phyloP scores from a whole-genome alignment of 2,113 vertebrate species.

The Hemichromis elongatus region DNA sequence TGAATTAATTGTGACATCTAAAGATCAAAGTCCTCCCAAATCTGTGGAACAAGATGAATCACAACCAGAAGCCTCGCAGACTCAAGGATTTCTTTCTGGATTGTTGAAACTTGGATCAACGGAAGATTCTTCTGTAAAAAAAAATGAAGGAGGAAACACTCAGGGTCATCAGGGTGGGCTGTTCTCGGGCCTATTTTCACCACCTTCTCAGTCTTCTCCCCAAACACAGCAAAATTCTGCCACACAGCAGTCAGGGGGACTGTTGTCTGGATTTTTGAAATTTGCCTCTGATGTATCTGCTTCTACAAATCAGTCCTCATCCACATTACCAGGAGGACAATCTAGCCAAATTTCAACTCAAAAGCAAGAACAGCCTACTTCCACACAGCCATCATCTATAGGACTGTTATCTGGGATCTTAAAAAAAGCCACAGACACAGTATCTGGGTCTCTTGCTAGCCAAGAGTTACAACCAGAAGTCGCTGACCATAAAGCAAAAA shows the following conservation, averaged over 20 bases:
- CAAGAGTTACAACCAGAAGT: slow-evolving; percentile 3
- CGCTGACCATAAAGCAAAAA: not conserved
- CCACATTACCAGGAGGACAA: not conserved
- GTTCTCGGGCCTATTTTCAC: slow-evolving; percentile 70
- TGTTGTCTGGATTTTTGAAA: slow-evolving; percentile 70
- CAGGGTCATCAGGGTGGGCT: slow-evolving; percentile 67
- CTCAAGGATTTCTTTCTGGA: slow-evolving; percentile 59
- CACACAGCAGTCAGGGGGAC: slow-evolving; percentile 49
- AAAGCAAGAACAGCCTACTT: slow-evolving; percentile 19
- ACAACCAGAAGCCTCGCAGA: slow-evolving; percentile 21
- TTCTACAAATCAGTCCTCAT: slow-evolving; percentile 14
- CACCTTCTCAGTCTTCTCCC: slow-evolving; percentile 24
- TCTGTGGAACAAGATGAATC: not conserved
- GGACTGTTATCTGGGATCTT: slow-evolving; percentile 65
- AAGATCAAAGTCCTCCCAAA: not conserved
- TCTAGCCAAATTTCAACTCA: slow-evolving; percentile 16
- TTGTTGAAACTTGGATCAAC: slow-evolving; percentile 71
- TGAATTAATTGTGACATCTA: not conserved
- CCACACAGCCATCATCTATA: slow-evolving; percentile 7
- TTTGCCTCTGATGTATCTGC: slow-evolving; percentile 53
- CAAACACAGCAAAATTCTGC: slow-evolving; percentile 33
- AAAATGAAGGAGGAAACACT: slow-evolving; percentile 21
- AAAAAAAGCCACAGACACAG: slow-evolving; percentile 61
- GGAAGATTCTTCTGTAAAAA: slow-evolving; percentile 57
- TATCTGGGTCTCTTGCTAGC: slow-evolving; percentile 34